Conservation (phyloP, 2,888 invertebrate species). For the Lithophane leautieri region DNA sequence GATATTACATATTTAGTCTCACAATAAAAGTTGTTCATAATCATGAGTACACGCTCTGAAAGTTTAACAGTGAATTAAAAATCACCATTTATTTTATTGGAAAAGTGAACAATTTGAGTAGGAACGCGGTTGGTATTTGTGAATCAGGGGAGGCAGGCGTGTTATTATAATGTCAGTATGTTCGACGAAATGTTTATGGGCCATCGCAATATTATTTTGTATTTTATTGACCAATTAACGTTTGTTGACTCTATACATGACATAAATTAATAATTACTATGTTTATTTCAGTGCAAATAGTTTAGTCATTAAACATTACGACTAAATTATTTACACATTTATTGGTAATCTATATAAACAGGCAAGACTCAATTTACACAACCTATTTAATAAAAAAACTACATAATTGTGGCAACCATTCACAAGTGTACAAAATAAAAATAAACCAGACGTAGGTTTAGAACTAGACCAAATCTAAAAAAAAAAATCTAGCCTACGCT, state of each 20-base stretch:
- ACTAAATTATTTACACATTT: no score
- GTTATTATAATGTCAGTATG: neutral
- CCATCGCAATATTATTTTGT: neutral
- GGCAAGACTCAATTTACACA: neutral
- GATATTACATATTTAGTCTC: no score
- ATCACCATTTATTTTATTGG: constrained; percentile 42
- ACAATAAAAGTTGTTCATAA: no score
- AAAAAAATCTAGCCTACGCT: no score
- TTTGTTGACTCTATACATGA: neutral
- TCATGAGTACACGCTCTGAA: no score
- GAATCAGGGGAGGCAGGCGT: neutral
- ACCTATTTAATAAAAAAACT: neutral
- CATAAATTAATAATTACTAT: neutral
- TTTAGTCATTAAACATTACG: neutral
- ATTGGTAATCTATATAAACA: neutral
- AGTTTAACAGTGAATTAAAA: no score
- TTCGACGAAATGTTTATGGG: neutral
- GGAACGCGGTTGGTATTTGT: constrained; percentile 1
- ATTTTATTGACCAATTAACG: constrained; percentile 3
- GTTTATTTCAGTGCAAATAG: neutral
- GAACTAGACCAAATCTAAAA: neutral
- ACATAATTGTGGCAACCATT: neutral
- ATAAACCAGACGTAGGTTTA: neutral
- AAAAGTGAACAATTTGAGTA: constrained; percentile 25
- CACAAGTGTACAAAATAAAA: neutral